A percentile compares a stretch with the other conserved stretches of the same genome.
phyloP scores from a whole-genome alignment of 2,113 vertebrate genomes.

The Oriolus oriolus region DNA sequence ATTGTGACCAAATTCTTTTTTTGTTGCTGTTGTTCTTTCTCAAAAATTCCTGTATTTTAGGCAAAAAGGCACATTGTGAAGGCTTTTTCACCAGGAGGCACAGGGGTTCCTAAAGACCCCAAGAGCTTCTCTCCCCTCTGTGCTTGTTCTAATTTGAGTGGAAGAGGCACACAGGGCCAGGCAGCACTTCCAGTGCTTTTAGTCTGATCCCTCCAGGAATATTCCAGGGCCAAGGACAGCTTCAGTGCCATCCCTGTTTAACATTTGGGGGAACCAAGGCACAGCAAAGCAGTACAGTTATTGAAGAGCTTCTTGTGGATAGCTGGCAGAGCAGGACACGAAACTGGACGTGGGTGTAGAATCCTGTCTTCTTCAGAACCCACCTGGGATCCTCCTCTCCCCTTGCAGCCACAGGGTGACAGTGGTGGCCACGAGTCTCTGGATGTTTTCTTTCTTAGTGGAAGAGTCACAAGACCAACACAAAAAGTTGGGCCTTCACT shows the following conservation, averaged over 20 bases:
- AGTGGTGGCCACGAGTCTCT: background rate
- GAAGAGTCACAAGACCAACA: background rate
- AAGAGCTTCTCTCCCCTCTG: background rate
- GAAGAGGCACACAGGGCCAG: background rate
- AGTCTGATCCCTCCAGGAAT: background rate
- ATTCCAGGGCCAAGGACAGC: background rate
- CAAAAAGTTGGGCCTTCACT: slow-evolving; percentile 2
- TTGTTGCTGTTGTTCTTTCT: background rate
- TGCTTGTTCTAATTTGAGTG: background rate
- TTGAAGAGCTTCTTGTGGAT: slow-evolving; percentile 24
- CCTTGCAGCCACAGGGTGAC: background rate
- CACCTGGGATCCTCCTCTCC: background rate
- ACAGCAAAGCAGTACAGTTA: slow-evolving; percentile 10
- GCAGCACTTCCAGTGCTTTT: background rate
- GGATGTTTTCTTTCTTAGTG: background rate
- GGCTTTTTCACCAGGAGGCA: background rate
- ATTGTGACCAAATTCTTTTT: background rate
- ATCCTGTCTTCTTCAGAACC: background rate
- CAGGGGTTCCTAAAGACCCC: background rate
- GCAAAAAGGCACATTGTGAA: slow-evolving; percentile 64
- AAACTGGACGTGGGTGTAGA: background rate
- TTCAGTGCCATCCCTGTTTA: background rate
- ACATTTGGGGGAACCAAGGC: background rate
- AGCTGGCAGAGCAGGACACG: background rate
- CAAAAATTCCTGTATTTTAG: background rate